Percentiles rank a stretch among this genome's conserved stretches.
Conservation (phyloP, 2,113 vertebrate genomes). For the Leucopsar rothschildi region DNA sequence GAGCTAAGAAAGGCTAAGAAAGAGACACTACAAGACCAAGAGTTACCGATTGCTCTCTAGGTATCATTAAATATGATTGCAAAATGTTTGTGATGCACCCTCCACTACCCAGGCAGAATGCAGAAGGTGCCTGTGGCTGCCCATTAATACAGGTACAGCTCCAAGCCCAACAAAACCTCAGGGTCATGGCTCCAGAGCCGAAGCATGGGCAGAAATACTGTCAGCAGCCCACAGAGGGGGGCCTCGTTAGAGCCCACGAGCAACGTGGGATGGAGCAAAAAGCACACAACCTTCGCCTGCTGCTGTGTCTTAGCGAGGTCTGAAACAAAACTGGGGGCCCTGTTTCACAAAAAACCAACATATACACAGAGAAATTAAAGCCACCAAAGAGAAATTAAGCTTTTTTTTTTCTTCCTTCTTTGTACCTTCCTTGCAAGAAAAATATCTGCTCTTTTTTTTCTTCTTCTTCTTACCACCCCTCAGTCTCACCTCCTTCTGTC, state of each 20-base stretch:
- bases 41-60: not conserved
- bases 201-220: not conserved
- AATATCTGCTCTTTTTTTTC: not conserved
- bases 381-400: not conserved
- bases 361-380: not conserved
- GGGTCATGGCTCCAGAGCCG: not conserved
- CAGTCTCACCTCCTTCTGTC: not conserved
- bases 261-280: not conserved
- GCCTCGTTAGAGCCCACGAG: not conserved
- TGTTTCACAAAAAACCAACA: not conserved
- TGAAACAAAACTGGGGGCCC: not conserved
- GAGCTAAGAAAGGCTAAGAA: not conserved
- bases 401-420: not conserved
- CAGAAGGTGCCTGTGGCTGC: not conserved
- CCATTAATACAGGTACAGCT: not conserved
- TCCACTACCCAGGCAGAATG: not conserved
- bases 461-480: rapidly evolving
- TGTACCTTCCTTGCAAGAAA: not conserved
- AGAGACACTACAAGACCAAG: not conserved
- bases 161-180: not conserved
- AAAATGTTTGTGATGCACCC: not conserved
- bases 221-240: not conserved
- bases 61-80: not conserved
- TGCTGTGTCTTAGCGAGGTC: rapidly evolving
- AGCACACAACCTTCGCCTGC: not conserved